Conservation (phyloP, 2,797 vertebrate species). For the Arnoldichthys spilopterus region DNA sequence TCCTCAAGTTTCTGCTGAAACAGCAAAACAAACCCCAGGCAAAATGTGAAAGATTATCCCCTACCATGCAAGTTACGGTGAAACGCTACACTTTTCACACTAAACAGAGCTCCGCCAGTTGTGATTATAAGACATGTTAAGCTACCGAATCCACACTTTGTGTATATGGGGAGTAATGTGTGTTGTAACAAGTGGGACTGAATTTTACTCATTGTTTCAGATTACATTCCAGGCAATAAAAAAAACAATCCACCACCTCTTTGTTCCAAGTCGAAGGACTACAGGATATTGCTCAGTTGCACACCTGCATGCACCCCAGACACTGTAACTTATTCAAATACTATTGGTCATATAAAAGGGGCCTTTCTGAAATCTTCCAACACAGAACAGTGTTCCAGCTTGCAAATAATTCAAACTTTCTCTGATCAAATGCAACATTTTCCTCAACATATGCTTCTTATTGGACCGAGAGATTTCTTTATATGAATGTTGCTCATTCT, state of each 20-base stretch:
- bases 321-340: constrained; percentile 63
- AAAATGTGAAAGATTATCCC: constrained; percentile 84
- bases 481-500: constrained; percentile 70
- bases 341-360: constrained; percentile 9
- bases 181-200: constrained; percentile 82
- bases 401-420: constrained; percentile 39
- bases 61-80: constrained; percentile 79
- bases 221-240: constrained; percentile 79
- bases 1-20: constrained; percentile 84
- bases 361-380: neutral
- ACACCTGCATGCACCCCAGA: constrained; percentile 39
- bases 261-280: constrained; percentile 68
- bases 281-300: constrained; percentile 67
- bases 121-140: constrained; percentile 84
- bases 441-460: constrained; percentile 69
- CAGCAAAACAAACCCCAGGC: constrained; percentile 85
- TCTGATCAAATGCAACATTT: constrained; percentile 64
- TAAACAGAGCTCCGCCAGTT: constrained; percentile 82
- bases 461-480: constrained; percentile 61
- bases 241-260: constrained; percentile 73
- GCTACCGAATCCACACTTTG: constrained; percentile 83
- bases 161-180: constrained; percentile 78
- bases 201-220: constrained; percentile 85
- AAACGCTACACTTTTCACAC: constrained; percentile 82
- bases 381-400: constrained; percentile 5